Evolutionary conservation across 2,797 vertebrate species (phyloP).

Genomic region (Pogonophryne albipinna): DNA sequence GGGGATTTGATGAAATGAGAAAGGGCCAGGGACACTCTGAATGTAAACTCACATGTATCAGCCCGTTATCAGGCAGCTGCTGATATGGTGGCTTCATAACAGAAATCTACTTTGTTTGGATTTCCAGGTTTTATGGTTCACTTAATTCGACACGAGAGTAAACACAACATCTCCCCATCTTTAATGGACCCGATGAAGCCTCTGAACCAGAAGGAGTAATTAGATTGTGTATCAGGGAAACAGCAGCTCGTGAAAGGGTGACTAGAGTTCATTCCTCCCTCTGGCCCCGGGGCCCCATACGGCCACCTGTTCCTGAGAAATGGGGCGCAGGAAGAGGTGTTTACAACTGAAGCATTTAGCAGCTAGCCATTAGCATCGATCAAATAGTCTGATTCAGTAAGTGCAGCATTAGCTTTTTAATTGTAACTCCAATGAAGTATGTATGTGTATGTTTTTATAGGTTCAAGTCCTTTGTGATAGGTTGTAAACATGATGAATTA

Average conservation of each 20-base stretch:
- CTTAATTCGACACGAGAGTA: no score
- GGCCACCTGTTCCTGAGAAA: conserved; percentile 59
- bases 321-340: conserved; percentile 25
- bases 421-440: conserved; percentile 20
- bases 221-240: conserved; percentile 37
- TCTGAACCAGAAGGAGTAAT: conserved; percentile 56
- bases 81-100: conserved; percentile 5
- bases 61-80: conserved; percentile 6
- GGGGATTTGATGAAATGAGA: no score
- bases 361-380: conserved; percentile 1
- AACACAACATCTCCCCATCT: conserved; percentile 20
- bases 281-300: conserved; percentile 1
- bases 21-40: background rate
- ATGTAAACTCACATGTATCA: background rate
- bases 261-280: conserved; percentile 24
- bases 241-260: conserved; percentile 27
- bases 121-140: conserved; percentile 13
- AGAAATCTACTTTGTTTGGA: background rate
- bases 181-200: conserved; percentile 36
- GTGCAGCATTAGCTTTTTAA: background rate
- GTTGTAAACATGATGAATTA: conserved; percentile 15
- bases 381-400: background rate
- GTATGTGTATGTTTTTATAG: conserved; percentile 1
- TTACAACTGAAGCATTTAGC: conserved; percentile 20
- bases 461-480: background rate